Percentiles rank a stretch among this genome's conserved stretches.
Evolutionary conservation across 2,888 invertebrate genomes (phyloP).

Genomic region (Amiota mariae): DNA sequence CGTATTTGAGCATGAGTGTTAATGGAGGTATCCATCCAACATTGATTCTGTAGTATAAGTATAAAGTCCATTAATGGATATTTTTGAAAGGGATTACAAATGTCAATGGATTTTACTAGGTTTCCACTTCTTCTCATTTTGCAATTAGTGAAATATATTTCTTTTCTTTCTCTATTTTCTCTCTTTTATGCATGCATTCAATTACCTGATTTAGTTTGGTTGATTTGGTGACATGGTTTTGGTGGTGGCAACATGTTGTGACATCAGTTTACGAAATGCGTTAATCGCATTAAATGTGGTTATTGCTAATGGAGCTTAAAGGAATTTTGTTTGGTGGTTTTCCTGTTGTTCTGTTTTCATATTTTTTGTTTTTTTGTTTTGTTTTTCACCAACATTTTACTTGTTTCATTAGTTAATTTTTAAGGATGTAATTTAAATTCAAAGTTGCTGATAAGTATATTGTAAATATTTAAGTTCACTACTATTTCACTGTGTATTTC

Average conservation of each 20-base stretch:
- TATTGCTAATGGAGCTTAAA: constrained; percentile 51
- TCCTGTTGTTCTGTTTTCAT: constrained; percentile 6
- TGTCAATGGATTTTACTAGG: constrained; percentile 23
- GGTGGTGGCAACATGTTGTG: constrained; percentile 14
- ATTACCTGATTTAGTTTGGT: constrained; percentile 27
- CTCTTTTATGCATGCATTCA: background rate
- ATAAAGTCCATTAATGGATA: constrained; percentile 11
- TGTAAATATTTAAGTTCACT: too few species aligned
- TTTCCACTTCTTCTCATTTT: background rate
- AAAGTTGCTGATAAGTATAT: too few species aligned
- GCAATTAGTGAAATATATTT: constrained; percentile 17
- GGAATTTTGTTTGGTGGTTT: constrained; percentile 27
- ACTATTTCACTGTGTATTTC: too few species aligned
- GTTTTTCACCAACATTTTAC: too few species aligned
- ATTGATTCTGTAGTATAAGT: too few species aligned
- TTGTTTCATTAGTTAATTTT: too few species aligned
- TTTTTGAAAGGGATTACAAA: constrained; percentile 32
- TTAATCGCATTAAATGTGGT: constrained; percentile 45
- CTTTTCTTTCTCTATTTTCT: background rate
- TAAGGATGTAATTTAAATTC: too few species aligned
- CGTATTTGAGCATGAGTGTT: too few species aligned
- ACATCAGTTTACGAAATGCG: background rate
- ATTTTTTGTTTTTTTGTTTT: too few species aligned
- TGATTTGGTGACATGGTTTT: constrained; percentile 36
- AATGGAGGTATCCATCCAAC: too few species aligned